phyloP scores from a whole-genome alignment of 2,888 invertebrate species.

The Metacarcinus magister region DNA sequence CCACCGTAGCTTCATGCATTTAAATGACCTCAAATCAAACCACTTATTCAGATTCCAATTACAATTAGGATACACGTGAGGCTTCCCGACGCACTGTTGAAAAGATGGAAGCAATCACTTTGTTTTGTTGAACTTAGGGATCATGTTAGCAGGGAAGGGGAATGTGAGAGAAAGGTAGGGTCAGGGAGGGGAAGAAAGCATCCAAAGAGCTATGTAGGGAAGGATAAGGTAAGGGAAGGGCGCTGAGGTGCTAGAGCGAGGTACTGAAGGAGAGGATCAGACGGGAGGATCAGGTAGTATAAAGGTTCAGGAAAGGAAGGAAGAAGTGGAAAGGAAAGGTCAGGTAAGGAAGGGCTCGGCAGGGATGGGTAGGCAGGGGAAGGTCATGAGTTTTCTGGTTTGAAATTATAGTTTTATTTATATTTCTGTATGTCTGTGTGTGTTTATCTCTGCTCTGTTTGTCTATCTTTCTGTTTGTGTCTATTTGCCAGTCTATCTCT shows the following conservation, averaged over 20 bases:
- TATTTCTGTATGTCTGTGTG: no score
- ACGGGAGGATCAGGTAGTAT: no score
- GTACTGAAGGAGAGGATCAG: not conserved
- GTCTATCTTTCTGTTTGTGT: not conserved
- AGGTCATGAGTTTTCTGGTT: no score
- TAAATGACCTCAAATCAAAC: slow-evolving; percentile 63
- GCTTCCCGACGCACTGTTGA: not conserved
- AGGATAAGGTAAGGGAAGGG: not conserved
- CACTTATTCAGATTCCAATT: slow-evolving; percentile 57
- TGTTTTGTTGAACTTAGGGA: not conserved
- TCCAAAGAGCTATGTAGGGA: not conserved
- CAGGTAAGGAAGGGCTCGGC: no score
- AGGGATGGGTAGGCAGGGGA: not conserved
- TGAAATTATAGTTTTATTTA: no score
- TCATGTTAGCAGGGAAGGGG: not conserved
- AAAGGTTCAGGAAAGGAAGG: not conserved
- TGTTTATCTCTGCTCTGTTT: not conserved
- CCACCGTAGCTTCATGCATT: slow-evolving; percentile 64
- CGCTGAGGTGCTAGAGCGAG: not conserved
- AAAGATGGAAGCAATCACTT: not conserved
- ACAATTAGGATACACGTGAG: slow-evolving; percentile 9
- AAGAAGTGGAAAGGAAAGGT: not conserved
- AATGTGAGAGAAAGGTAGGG: not conserved
- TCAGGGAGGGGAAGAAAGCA: no score
- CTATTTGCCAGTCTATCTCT: no score